phyloP scores from a whole-genome alignment of 2,113 vertebrate genomes.

The Microtus richardsoni region DNA sequence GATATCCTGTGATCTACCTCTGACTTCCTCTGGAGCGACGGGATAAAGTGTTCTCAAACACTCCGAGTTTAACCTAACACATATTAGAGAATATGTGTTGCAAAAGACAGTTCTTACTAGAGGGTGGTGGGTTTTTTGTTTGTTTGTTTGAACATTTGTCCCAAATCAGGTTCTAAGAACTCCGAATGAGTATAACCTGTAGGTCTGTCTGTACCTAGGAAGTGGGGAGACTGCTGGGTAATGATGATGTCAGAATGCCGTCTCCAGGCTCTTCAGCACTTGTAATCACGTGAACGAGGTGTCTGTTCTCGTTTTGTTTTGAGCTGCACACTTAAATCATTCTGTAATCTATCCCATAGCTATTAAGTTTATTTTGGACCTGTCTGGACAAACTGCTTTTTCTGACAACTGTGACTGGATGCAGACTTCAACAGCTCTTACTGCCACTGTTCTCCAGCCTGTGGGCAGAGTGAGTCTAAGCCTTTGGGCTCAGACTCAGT shows the following conservation, averaged over 20 bases:
- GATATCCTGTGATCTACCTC: neutral
- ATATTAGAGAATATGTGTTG: neutral
- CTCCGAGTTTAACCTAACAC: neutral
- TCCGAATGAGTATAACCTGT: neutral
- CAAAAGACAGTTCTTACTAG: neutral
- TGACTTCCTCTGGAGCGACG: too few species aligned
- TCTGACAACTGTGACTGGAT: neutral
- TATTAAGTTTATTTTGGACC: neutral
- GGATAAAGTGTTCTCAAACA: neutral
- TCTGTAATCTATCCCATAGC: neutral
- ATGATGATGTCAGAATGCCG: neutral
- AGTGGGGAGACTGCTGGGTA: neutral
- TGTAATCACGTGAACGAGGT: neutral
- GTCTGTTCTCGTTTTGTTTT: conserved; percentile 25
- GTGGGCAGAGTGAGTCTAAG: neutral
- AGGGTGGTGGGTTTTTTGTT: neutral
- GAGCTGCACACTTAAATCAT: neutral
- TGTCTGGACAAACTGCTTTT: neutral
- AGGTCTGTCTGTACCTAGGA: neutral
- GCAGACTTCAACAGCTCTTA: neutral
- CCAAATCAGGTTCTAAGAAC: neutral
- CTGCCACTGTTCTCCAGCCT: neutral
- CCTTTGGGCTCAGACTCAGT: neutral
- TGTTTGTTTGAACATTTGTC: conserved; percentile 11
- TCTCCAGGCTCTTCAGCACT: neutral